phyloP scores from a whole-genome alignment of 2,113 vertebrate species.

The Hyaena hyaena region DNA sequence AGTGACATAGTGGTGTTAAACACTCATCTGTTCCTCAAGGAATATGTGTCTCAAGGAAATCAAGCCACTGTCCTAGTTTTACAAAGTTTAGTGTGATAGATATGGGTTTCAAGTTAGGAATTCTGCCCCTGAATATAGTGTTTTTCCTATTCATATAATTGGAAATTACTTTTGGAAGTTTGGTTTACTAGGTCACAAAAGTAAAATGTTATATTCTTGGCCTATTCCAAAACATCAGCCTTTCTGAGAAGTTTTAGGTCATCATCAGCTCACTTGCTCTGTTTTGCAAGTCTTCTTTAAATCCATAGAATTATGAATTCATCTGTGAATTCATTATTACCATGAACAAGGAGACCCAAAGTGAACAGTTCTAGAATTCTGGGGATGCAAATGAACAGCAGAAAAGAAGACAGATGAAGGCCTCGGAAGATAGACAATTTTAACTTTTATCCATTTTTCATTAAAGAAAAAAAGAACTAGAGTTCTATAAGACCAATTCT shows the following conservation, averaged over 20 bases:
- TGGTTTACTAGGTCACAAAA: constrained; percentile 20
- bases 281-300: not conserved
- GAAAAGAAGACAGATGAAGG: not conserved
- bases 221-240: not conserved
- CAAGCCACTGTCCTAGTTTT: not conserved
- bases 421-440: not conserved
- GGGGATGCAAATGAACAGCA: not conserved
- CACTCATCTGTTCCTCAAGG: not conserved
- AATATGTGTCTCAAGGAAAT: too few relatives aligned
- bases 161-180: not conserved
- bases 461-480: not conserved
- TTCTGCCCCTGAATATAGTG: not conserved
- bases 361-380: not conserved
- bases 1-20: not conserved
- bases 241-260: not conserved
- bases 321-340: not conserved
- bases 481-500: not conserved
- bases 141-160: not conserved
- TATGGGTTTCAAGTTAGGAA: not conserved
- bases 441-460: not conserved
- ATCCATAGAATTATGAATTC: not conserved
- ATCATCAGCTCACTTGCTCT: not conserved
- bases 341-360: not conserved
- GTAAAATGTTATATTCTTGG: not conserved
- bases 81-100: not conserved